Evolutionary conservation across 2,797 vertebrate species (phyloP), one percentile per base, ranked within the genome.

Genomic region (Pogoniulus pusillus): DNA sequence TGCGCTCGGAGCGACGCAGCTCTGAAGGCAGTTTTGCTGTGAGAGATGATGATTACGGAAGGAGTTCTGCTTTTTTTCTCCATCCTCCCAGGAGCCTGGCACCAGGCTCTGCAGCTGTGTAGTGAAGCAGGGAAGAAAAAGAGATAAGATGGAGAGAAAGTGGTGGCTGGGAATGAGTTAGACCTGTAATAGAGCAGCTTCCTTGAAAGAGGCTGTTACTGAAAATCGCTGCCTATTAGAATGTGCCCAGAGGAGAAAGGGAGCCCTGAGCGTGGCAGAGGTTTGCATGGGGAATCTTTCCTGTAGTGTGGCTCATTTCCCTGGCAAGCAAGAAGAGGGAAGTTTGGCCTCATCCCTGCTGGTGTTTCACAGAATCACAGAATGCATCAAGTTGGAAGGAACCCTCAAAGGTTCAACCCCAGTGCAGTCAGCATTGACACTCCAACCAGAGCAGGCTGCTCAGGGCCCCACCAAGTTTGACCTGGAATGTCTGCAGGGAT

Each of bases 161-260:
- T 2, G 8, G 62, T 3, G 12, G 16, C 49, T 0, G 0, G 76
- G 80, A 84, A 79, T 64, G 55, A 82, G 54, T 60, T 70, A 55
- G 85, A 27, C 17, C 63, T 53, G 24, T 75, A 85, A 54, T 18
- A 80, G 84, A 57, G n/a, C 55, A 37, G 83, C 90, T 87, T 79
- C 87, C 89, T 82, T 74, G 57, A 57, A 76, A 95, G 85, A 87
- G 34, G 76, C 60, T 89, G 69, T 59, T 66, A 30, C 43, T 87
- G 92, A 73, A 87, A 93, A 76, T 73, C 13, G 6, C 51, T 37
- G 62, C 35, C 51, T 85, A 13, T 82, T 66, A 2, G 6, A 79
- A 15, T 2, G 35, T 64, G 17, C 0, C 0, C 2, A 65, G 76
- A 78, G 53, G 39, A 78, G 64, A 63, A 78, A 59, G 7, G 58